Conservation (phyloP, 1,140 invertebrate species). For the Microplitis demolitor region DNA sequence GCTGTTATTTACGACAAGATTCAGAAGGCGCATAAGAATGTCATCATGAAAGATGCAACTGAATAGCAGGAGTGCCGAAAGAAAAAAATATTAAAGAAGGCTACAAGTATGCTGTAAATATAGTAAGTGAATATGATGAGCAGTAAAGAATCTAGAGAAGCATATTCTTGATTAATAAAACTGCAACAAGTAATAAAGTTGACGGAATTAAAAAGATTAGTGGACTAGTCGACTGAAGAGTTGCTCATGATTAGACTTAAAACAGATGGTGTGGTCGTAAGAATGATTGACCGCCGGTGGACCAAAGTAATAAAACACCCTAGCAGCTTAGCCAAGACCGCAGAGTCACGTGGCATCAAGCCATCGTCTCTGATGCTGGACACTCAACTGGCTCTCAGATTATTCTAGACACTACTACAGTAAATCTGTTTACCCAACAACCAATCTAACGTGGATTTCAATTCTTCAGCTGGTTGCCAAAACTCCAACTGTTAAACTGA, state of each 20-base stretch:
- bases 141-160: not conserved
- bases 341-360: not conserved
- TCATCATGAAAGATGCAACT: constrained; percentile 10
- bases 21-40: not conserved
- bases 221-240: not conserved
- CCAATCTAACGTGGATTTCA: too few relatives aligned
- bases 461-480: too few relatives aligned
- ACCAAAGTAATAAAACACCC: not conserved
- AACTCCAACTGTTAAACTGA: too few relatives aligned
- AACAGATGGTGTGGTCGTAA: not conserved
- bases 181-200: not conserved
- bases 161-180: not conserved
- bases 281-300: constrained; percentile 5
- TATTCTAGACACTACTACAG: not conserved
- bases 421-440: too few relatives aligned
- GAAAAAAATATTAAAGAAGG: not conserved
- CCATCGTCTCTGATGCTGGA: not conserved
- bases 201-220: too few relatives aligned
- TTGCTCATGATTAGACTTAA: not conserved
- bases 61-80: constrained; percentile 6
- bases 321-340: not conserved
- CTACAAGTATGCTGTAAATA: too few relatives aligned
- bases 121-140: too few relatives aligned
- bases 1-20: constrained; percentile 13
- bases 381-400: too few relatives aligned